A percentile compares a stretch with the other conserved stretches of the same genome.
Evolutionary conservation across 2,113 vertebrate species (phyloP).

Genomic region (Brachypodius melanocephalos): DNA sequence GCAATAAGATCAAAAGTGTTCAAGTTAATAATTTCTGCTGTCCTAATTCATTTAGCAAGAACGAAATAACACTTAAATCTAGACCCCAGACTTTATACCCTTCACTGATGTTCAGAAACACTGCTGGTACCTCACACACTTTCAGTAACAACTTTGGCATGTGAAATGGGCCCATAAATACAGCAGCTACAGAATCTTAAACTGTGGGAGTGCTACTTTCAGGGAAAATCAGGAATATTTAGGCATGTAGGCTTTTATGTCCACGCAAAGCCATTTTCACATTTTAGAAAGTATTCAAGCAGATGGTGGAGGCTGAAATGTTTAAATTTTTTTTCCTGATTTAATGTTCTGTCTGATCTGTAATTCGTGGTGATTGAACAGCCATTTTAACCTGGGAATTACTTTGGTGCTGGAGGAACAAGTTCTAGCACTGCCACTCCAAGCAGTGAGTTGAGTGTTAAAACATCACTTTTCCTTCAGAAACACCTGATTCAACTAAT

Average conservation of each 20-base stretch:
- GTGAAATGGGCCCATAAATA: background rate
- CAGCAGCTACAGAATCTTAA: background rate
- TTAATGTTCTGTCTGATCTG: background rate
- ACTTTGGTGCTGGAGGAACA: background rate
- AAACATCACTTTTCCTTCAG: background rate
- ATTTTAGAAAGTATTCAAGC: background rate
- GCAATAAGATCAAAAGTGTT: background rate
- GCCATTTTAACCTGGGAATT: background rate
- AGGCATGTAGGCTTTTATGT: background rate
- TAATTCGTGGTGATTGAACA: background rate
- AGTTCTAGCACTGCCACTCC: background rate
- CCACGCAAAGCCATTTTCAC: background rate
- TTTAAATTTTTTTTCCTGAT: background rate
- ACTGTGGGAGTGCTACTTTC: background rate
- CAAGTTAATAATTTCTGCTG: background rate
- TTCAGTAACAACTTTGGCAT: background rate
- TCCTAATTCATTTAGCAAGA: background rate
- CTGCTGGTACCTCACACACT: background rate
- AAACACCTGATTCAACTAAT: background rate
- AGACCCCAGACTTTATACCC: background rate
- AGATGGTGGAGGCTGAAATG: background rate
- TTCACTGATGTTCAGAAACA: background rate
- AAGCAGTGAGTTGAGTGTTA: background rate
- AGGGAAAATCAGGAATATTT: background rate
- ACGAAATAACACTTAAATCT: background rate